Evolutionary conservation across 2,797 vertebrate genomes (phyloP), one percentile per base, ranked within the genome.

Genomic region (Melanotaenia nigrans): DNA sequence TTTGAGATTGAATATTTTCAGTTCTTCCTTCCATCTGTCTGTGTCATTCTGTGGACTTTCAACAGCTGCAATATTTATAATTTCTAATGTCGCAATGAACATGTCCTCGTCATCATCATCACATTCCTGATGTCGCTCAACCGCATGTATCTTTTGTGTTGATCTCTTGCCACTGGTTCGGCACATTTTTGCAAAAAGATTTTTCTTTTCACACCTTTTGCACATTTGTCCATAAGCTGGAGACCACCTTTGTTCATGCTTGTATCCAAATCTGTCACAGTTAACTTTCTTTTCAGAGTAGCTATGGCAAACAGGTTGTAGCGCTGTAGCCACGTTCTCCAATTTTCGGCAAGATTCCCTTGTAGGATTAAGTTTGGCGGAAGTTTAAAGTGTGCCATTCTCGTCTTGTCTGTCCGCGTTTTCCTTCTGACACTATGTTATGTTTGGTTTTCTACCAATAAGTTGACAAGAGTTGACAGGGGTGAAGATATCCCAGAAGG

Each of bases 401-500:
- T 8, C 11, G 22, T 5, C 1, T n/a, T 10, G 10, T 35, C 9
- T n/a, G 22, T 22, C n/a, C n/a, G 7, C 13, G 2, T 9, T 38
- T 38, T 3, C 1, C 58, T 60, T 40, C 58, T 60, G 35, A 38
- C n/a, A 38, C 35, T 12, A 60, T 60, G 35, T 60, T 6, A 40
- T 60, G 11, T 60, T 24, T 38, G 32, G 38, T 13, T 13, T 13
- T 40, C 13, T 1, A 40, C 13, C 12, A 40, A 40, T 13, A 40
- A 40, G 12, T 40, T 40, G 38, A 40, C 38, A 40, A 12, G 12
- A 40, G 30, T 30, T 30, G 30, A 30, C 0, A 30, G 66, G 61
- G 1, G 60, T 2, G 69, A 81, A 2, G 63, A 66, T 0, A 81
- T 78, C 2, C 63, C 32, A 14, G 77, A 68, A 0, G 62, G 53